Base-by-base conservation (phyloP, 2,797 vertebrate species). In the Macroramphosus scolopax region DNA sequence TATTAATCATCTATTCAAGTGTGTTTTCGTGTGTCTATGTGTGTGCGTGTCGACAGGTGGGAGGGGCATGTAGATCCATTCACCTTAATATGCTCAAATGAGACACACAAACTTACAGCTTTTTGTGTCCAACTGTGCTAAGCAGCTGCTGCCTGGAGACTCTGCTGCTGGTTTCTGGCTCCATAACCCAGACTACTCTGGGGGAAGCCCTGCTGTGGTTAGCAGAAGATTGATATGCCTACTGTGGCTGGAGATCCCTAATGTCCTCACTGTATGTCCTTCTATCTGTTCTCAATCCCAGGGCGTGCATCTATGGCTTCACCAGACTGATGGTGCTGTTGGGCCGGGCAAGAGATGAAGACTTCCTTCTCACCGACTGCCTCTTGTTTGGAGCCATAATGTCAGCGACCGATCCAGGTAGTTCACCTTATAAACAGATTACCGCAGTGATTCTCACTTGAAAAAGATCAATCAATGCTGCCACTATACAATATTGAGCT, bases 391-490 rank as follows among this genome's bases (percentile, higher is more conserved):
- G 91, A 46, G 92, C 92, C 0, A 81, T 96, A 80, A 90, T 94
- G 78, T 94, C 92, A 51, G 89, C 92, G 63, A 93, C 91, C 64
- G 92, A 94, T 73, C 92, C 92, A 91, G 91, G 93, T 92, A 93
- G 13, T 32, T 50, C n/a, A 26, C 20, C 45, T 41, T 7, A 35
- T 5, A 12, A 48, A 41, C 13, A 20, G 37, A 35, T 2, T 40
- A n/a, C 11, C 10, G 8, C 41, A 53, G 7, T 13, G 20, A 22
- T 18, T 34, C 11, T 20, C 13, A 17, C 20, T 6, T 6, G 3
- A 3, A 22, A 22, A 6, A 6, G 6, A 22, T n/a, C n/a, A 22
- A 22, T 22, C 20, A 22, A 22, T 22, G 20, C 20, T 6, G 3
- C 20, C 20, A 3, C 6, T 22, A 6, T 6, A 6, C 20, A 22